phyloP scores from a whole-genome alignment of 1,140 invertebrate genomes.

The Drosophila orena region DNA sequence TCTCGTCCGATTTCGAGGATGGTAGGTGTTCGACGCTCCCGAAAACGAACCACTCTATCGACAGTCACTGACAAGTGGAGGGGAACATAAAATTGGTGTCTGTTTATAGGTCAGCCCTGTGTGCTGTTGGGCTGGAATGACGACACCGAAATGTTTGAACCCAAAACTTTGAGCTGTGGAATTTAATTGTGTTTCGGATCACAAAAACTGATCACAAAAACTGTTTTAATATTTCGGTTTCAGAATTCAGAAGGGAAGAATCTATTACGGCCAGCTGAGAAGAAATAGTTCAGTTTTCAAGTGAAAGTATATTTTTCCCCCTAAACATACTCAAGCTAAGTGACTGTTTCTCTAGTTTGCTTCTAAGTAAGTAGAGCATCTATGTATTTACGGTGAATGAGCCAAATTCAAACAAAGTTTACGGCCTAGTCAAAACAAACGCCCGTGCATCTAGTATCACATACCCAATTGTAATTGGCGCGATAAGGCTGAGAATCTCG shows the following conservation, averaged over 20 bases:
- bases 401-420: neutral
- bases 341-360: neutral
- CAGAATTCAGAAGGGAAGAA: too few species aligned
- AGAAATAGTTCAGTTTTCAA: too few species aligned
- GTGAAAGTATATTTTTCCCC: too few species aligned
- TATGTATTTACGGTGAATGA: too few species aligned
- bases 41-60: neutral
- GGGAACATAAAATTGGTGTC: constrained; percentile 1
- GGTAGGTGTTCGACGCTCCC: constrained; percentile 53
- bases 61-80: constrained; percentile 12
- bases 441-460: neutral
- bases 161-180: neutral
- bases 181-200: too few species aligned
- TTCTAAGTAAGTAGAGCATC: too few species aligned
- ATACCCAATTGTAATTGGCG: neutral
- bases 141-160: neutral
- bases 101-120: constrained; percentile 33
- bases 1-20: constrained; percentile 32
- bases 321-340: neutral
- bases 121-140: neutral
- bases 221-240: too few species aligned
- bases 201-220: too few species aligned
- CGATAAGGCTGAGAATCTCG: constrained; percentile 13
- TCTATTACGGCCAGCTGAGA: too few species aligned
- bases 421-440: neutral